Evolutionary conservation across 2,797 vertebrate species (phyloP).

Genomic region (Gadopsis marmoratus): DNA sequence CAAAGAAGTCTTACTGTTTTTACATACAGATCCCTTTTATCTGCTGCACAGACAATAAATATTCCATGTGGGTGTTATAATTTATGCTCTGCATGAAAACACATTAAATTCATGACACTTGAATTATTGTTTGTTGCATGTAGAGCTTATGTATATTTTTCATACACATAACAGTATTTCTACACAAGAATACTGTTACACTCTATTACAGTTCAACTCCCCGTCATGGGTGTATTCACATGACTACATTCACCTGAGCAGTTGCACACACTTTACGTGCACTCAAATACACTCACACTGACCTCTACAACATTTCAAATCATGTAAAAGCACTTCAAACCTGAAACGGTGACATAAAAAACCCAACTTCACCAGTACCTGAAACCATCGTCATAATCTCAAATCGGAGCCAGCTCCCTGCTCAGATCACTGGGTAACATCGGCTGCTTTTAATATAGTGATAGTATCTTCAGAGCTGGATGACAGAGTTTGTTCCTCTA

Average conservation of each 20-base stretch:
- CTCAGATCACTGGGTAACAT: neutral
- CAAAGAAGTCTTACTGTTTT: neutral
- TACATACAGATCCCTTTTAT: constrained; percentile 8
- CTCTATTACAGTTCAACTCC: constrained; percentile 20
- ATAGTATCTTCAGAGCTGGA: neutral
- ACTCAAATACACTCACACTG: neutral
- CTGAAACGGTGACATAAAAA: neutral
- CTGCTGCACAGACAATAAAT: constrained; percentile 18
- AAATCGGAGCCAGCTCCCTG: neutral
- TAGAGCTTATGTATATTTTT: constrained; percentile 41
- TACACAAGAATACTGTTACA: constrained; percentile 33
- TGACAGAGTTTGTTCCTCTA: constrained; percentile 9
- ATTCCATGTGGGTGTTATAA: neutral
- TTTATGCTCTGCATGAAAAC: constrained; percentile 17
- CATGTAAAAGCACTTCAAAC: neutral
- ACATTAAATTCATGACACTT: constrained; percentile 16
- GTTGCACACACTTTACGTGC: neutral
- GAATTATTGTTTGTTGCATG: constrained; percentile 4
- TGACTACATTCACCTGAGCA: neutral
- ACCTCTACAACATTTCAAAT: neutral
- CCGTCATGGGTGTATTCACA: neutral
- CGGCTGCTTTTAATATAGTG: neutral
- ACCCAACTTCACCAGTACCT: neutral
- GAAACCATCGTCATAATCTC: neutral
- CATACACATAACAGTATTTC: constrained; percentile 27